Conservation (phyloP, 2,888 invertebrate genomes). For the Eristalinus sepulchralis region DNA sequence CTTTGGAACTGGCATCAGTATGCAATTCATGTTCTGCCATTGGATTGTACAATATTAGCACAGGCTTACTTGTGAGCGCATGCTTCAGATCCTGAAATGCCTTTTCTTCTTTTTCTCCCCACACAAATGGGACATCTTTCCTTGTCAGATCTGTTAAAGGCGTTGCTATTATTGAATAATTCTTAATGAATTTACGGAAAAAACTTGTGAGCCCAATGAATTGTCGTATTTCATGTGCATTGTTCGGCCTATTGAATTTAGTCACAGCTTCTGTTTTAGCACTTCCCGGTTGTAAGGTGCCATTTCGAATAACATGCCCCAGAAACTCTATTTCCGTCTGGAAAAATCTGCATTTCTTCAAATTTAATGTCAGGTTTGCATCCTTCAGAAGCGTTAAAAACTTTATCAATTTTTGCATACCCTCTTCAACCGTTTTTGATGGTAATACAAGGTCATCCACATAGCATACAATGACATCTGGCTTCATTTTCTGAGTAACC, state of each 20-base stretch:
- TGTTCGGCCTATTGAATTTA: no score
- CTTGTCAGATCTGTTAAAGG: neutral
- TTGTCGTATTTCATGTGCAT: no score
- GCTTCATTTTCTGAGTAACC: neutral
- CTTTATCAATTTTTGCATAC: neutral
- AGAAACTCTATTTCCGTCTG: no score
- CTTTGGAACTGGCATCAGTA: neutral
- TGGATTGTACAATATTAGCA: neutral
- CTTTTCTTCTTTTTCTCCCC: neutral
- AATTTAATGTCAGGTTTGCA: neutral
- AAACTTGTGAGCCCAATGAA: no score
- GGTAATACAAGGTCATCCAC: neutral
- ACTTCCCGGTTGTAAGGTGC: no score
- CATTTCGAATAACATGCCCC: no score
- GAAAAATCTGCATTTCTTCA: no score
- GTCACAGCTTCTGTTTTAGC: no score
- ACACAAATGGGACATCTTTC: neutral
- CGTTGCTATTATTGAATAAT: neutral
- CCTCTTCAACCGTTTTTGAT: no score
- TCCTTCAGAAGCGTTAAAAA: neutral
- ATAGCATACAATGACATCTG: neutral
- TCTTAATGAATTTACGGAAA: neutral
- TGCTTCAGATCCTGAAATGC: neutral
- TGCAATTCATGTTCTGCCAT: neutral
- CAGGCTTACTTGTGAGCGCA: neutral